These are phyloP conservation scores for Aspidapion aeneum DNA, from an alignment of 2,888 invertebrate species.

Conservation along the genomic window DNA sequence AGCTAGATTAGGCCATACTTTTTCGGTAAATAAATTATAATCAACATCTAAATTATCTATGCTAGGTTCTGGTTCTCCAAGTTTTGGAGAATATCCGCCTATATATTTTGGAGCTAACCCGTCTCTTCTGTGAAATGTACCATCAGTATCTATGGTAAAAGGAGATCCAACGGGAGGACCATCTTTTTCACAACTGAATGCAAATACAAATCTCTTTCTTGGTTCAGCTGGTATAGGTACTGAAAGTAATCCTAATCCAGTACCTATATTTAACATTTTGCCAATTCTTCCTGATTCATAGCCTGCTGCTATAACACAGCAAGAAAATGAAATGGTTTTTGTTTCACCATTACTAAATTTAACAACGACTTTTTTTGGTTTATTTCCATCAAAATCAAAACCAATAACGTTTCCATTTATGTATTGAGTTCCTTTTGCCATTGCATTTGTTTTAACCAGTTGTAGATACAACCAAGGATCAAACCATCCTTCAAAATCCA, in stretches of 20 bases:
- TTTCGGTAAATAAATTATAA: conserved; percentile 64
- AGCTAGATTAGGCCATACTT: conserved; percentile 72
- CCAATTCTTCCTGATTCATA: conserved; percentile 70
- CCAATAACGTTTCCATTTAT: conserved; percentile 72
- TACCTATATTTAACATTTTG: conserved; percentile 73
- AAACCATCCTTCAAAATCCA: conserved; percentile 92
- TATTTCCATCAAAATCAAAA: conserved; percentile 68
- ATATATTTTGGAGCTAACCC: conserved; percentile 79
- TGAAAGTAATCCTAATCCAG: conserved; percentile 60
- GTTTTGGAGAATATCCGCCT: conserved; percentile 69
- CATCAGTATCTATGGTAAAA: conserved; percentile 75
- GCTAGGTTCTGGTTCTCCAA: conserved; percentile 59
- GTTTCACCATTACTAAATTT: conserved; percentile 29
- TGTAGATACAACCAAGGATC: conserved; percentile 82
- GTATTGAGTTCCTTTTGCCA: conserved; percentile 70
- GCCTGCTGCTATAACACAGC: conserved; percentile 82
- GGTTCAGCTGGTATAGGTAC: conserved; percentile 83
- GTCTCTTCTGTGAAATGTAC: conserved; percentile 76
- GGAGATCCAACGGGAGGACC: conserved; percentile 81
- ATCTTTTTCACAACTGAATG: conserved; percentile 62
- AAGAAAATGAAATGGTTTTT: conserved; percentile 64
- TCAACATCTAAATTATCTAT: conserved; percentile 66
- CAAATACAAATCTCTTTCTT: conserved; percentile 79
- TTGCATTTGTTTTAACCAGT: conserved; percentile 72
- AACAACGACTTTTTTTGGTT: conserved; percentile 11